phyloP scores from a whole-genome alignment of 2,797 vertebrate species.

The Esox masquinongy region DNA sequence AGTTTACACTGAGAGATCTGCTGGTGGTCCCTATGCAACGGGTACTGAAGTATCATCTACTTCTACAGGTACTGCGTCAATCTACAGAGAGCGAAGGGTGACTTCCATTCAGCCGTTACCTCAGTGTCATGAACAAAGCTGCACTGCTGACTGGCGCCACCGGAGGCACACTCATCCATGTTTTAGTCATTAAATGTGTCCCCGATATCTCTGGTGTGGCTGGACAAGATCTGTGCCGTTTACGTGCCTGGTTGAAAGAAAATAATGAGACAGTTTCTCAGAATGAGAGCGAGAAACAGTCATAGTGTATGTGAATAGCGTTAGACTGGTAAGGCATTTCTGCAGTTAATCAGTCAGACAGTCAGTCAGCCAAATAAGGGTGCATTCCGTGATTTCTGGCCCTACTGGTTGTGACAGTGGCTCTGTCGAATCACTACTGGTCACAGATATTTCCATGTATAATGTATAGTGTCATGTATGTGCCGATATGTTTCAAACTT shows the following conservation, averaged over 20 bases:
- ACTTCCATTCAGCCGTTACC: background rate
- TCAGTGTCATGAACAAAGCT: background rate
- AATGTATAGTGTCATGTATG: too few species aligned
- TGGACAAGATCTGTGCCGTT: background rate
- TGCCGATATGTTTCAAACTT: too few species aligned
- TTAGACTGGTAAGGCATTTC: background rate
- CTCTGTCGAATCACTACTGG: too few species aligned
- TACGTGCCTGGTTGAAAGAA: background rate
- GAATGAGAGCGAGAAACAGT: constrained; percentile 4
- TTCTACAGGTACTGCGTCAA: constrained; percentile 84
- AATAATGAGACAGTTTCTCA: background rate
- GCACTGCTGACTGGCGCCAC: background rate
- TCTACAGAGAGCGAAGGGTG: background rate
- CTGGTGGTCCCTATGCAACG: constrained; percentile 98
- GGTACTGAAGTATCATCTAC: constrained; percentile 93
- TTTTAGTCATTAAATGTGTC: background rate
- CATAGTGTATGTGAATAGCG: constrained; percentile 2
- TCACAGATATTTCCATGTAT: too few species aligned
- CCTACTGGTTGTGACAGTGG: too few species aligned
- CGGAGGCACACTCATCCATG: constrained; percentile 17
- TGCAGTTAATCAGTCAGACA: background rate
- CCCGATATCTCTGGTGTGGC: background rate
- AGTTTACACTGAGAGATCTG: constrained; percentile 93
- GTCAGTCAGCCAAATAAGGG: too few species aligned
- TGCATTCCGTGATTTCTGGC: too few species aligned